Evolutionary conservation across 2,797 vertebrate species (phyloP), one percentile per base, ranked within the genome.

Genomic region (Pangasius djambal): DNA sequence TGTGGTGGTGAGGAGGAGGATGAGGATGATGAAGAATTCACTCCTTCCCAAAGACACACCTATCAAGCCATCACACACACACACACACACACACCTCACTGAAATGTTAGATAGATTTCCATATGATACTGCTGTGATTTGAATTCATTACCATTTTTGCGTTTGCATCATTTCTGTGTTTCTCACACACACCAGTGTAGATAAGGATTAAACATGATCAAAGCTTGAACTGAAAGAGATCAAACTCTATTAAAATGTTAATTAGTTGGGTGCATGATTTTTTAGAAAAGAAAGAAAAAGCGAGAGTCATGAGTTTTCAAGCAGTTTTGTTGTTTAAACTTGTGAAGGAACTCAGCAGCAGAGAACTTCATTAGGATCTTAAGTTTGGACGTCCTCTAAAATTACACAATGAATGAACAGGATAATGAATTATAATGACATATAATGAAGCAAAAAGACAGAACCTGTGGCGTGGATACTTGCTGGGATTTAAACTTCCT

Each of bases 1-100:
- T 15, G 20, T 25, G 79, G 4, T 82, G 61, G 57, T 59, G 57
- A 40, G 20, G 72, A 40, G 48, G 85, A 31, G 31, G 52, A n/a
- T 25, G 74, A 61, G 69, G 59, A n/a, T 20, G 86, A 34, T 50
- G 77, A 50, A n/a, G 59, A 83, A 31, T 88, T 63, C n/a, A 61
- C 55, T 22, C 87, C 55, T 77, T 50, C 34, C 69, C 6, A 28
- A 16, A 65, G 6, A 81, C 78, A 83, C 82, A 81, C 77, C 57
- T 25, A 44, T 6, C 10, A 28, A n/a, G 18, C 18, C 57, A 65
- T 20, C 18, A 59, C 16, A 79, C 55, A 50, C 40, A 10, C 61
- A 44, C 25, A 37, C 52, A 52, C 31, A 12, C n/a, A 16, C 55
- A 79, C n/a, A 65, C 61, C 6, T 5, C 16, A 37, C 22, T 63